phyloP scores from a whole-genome alignment of 2,113 vertebrate genomes.

The Poeciliopsis retropinna region DNA sequence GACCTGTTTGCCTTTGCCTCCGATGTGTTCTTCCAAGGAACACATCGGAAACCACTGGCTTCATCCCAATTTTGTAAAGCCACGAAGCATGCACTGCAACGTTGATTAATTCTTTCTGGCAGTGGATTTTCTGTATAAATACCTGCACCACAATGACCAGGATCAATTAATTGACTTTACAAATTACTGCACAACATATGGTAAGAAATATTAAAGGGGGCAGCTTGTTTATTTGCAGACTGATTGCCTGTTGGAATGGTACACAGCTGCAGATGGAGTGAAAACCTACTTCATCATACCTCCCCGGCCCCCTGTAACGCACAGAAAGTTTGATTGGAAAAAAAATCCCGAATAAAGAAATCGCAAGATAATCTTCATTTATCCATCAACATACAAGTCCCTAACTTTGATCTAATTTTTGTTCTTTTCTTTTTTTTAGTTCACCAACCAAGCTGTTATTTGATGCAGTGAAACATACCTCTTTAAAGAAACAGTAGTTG shows the following conservation, averaged over 20 bases:
- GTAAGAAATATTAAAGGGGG: conserved; percentile 43
- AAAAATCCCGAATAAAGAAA: no score
- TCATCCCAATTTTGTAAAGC: conserved; percentile 21
- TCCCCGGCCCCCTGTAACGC: no score
- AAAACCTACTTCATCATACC: not conserved
- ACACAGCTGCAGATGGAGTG: not conserved
- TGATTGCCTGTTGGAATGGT: not conserved
- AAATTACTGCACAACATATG: conserved; percentile 48
- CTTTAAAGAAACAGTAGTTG: no score
- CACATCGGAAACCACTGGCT: conserved; percentile 40
- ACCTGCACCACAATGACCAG: conserved; percentile 49
- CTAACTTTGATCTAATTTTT: no score
- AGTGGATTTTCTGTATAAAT: conserved; percentile 47
- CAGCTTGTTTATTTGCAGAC: conserved; percentile 24
- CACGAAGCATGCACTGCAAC: conserved; percentile 19
- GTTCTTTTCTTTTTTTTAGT: no score
- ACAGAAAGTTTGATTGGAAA: no score
- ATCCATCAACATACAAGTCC: no score
- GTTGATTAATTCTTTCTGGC: conserved; percentile 56
- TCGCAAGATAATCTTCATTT: no score
- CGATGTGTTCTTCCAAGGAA: conserved; percentile 22
- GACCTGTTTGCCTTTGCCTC: conserved; percentile 42
- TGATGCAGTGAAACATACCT: not conserved
- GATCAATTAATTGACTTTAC: conserved; percentile 58
- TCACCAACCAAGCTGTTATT: not conserved